Evolutionary conservation across 2,113 vertebrate species (phyloP).

Genomic region (Apistogramma diplotaenia): DNA sequence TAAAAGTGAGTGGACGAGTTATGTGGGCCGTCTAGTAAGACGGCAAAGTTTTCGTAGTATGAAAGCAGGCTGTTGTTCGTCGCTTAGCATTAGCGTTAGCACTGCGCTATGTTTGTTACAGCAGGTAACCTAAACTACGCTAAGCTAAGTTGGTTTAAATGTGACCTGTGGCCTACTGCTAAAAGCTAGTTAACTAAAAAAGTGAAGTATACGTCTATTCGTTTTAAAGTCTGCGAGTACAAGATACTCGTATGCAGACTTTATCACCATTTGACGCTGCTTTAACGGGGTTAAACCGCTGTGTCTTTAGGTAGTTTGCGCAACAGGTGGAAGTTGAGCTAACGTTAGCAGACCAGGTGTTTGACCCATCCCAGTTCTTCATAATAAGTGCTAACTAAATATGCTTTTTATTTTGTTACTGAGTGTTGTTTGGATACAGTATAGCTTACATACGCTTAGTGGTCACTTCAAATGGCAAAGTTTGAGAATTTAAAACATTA

Average conservation of each 20-base stretch:
- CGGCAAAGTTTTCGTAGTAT: not conserved
- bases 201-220: too few relatives aligned
- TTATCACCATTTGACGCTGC: too few relatives aligned
- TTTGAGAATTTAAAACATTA: not conserved
- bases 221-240: not conserved
- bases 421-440: not conserved
- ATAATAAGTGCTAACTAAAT: not conserved
- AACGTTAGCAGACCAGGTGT: constrained; percentile 13
- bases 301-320: not conserved
- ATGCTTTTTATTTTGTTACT: not conserved
- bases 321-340: constrained; percentile 42
- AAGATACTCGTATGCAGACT: too few relatives aligned
- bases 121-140: constrained; percentile 15
- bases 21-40: not conserved
- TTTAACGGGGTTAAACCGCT: not conserved
- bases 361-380: not conserved
- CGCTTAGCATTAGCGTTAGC: constrained; percentile 63
- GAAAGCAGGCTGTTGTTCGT: constrained; percentile 27
- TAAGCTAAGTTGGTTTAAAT: not conserved
- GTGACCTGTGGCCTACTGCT: not conserved
- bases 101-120: constrained; percentile 21
- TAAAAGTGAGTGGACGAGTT: not conserved
- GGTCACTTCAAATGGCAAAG: not conserved
- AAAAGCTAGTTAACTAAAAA: not conserved
- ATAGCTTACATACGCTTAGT: not conserved